These are phyloP conservation scores for Noctua pronuba DNA, from an alignment of 2,888 invertebrate species.

Conservation along the genomic window DNA sequence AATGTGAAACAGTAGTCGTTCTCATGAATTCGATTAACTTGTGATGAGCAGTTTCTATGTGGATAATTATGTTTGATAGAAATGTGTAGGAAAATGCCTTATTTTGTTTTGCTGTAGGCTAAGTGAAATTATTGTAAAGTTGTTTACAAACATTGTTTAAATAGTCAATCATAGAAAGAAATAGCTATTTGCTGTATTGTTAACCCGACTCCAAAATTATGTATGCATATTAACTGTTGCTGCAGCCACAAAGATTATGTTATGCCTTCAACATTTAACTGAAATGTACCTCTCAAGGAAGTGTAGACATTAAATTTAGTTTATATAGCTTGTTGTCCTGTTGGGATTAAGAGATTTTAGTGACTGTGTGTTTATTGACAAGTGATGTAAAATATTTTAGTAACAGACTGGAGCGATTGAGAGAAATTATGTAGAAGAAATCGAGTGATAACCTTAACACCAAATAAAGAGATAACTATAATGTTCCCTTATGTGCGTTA, in stretches of 20 bases:
- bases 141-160: slow-evolving; percentile 79
- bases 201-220: slow-evolving; percentile 73
- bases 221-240: slow-evolving; percentile 72
- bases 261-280: slow-evolving; percentile 69
- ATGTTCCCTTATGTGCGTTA: slow-evolving; percentile 52
- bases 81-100: slow-evolving; percentile 86
- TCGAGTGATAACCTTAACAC: slow-evolving; percentile 65
- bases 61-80: slow-evolving; percentile 80
- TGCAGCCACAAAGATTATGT: slow-evolving; percentile 72
- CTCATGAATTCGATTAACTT: slow-evolving; percentile 76
- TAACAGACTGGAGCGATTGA: slow-evolving; percentile 54
- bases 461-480: slow-evolving; percentile 57
- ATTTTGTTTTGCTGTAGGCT: slow-evolving; percentile 88
- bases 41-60: slow-evolving; percentile 76
- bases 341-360: slow-evolving; percentile 61
- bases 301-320: slow-evolving; percentile 77
- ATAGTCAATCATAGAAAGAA: slow-evolving; percentile 74
- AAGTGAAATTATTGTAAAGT: slow-evolving; percentile 84
- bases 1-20: slow-evolving; percentile 72
- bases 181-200: slow-evolving; percentile 75
- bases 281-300: slow-evolving; percentile 80
- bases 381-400: slow-evolving; percentile 56
- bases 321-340: slow-evolving; percentile 67
- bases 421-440: slow-evolving; percentile 59
- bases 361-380: slow-evolving; percentile 54